Conservation (phyloP, 2,113 vertebrate species). For the Grantiella picta region DNA sequence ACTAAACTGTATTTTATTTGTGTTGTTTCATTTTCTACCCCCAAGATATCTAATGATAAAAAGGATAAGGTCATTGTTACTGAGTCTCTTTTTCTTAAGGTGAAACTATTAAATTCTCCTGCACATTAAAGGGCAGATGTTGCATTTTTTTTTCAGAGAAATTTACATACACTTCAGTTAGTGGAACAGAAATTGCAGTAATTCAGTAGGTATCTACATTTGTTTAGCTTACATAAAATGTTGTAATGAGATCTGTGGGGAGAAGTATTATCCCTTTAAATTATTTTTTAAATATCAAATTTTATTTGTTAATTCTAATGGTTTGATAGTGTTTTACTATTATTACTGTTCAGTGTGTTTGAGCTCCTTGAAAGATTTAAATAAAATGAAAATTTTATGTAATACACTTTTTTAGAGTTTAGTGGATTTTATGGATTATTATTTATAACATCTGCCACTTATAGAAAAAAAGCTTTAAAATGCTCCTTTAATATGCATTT, state of each 20-base stretch:
- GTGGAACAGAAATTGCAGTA: background rate
- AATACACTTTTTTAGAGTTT: constrained; percentile 64
- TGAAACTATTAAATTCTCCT: constrained; percentile 46
- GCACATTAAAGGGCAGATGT: constrained; percentile 58
- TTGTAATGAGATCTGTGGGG: background rate
- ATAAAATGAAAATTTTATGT: constrained; percentile 65
- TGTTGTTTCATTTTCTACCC: constrained; percentile 35
- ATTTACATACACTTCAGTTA: constrained; percentile 60
- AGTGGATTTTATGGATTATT: constrained; percentile 68
- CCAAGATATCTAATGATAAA: constrained; percentile 7
- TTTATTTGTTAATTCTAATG: constrained; percentile 50
- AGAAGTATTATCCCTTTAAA: background rate
- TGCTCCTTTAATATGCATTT: constrained; percentile 68
- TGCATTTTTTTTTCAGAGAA: background rate
- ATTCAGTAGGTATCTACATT: background rate
- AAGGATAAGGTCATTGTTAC: constrained; percentile 2
- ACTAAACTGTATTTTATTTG: constrained; percentile 62
- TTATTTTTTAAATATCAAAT: constrained; percentile 24
- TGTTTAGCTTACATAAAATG: background rate
- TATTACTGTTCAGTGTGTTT: constrained; percentile 47
- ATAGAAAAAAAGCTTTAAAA: constrained; percentile 64
- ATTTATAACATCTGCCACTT: constrained; percentile 76
- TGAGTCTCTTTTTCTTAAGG: constrained; percentile 33
- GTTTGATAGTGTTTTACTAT: constrained; percentile 53
- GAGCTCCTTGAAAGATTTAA: constrained; percentile 67